A percentile compares a stretch with the other conserved stretches of the same genome.
Evolutionary conservation across 2,888 invertebrate species (phyloP).

Genomic region (Pasiphila rectangulata): DNA sequence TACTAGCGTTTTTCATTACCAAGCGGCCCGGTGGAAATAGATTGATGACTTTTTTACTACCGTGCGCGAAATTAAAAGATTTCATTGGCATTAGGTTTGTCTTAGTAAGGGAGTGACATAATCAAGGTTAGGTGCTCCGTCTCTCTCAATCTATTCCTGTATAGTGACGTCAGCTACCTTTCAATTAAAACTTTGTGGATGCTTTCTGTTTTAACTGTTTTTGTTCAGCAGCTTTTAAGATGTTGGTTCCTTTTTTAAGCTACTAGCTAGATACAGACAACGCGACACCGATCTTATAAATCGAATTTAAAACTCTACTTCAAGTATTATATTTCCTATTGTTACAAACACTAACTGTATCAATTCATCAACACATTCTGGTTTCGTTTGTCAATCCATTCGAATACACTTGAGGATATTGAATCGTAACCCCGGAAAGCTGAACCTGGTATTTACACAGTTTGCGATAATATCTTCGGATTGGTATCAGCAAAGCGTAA

Average conservation of each 20-base stretch:
- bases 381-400: slow-evolving; percentile 6
- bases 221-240: background rate
- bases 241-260: no score
- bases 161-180: slow-evolving; percentile 1
- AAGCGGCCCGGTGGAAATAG: slow-evolving; percentile 59
- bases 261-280: no score
- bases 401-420: slow-evolving; percentile 4
- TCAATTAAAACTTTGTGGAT: background rate
- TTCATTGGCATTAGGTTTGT: slow-evolving; percentile 19
- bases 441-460: slow-evolving; percentile 13
- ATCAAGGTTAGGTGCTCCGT: background rate
- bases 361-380: background rate
- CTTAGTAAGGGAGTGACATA: slow-evolving; percentile 12
- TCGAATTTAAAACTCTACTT: no score
- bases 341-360: background rate
- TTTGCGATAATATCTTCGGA: slow-evolving; percentile 28
- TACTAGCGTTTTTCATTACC: slow-evolving; percentile 54
- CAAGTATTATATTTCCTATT: background rate
- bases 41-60: slow-evolving; percentile 37
- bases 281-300: no score
- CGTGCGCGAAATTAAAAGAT: slow-evolving; percentile 25
- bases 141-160: background rate
- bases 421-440: slow-evolving; percentile 11
- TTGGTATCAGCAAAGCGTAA: slow-evolving; percentile 34
- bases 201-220: background rate